These are phyloP conservation scores for Podarcis raffonei DNA, from an alignment of 2,113 vertebrate species.

Conservation along the genomic window DNA sequence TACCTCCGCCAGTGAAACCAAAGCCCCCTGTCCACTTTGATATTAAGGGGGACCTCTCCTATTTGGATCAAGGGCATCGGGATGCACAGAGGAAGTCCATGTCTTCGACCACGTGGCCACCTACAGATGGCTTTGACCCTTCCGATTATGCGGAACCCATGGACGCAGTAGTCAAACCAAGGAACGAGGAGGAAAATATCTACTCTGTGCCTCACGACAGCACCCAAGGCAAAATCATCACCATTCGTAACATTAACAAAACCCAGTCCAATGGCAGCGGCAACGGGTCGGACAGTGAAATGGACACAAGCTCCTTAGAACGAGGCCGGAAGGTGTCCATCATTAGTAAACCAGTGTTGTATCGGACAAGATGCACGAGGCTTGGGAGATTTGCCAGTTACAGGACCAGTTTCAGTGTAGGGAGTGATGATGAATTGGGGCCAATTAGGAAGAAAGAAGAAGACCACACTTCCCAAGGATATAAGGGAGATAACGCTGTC, in stretches of 20 bases:
- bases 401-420: conserved; percentile 88
- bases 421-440: conserved; percentile 92
- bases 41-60: conserved; percentile 81
- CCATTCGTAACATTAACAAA: conserved; percentile 93
- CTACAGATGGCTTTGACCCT: conserved; percentile 89
- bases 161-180: conserved; percentile 91
- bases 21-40: conserved; percentile 93
- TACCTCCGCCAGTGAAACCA: conserved; percentile 90
- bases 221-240: conserved; percentile 98
- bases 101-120: conserved; percentile 84
- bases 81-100: conserved; percentile 80
- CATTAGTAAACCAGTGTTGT: conserved; percentile 84
- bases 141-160: conserved; percentile 95
- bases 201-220: conserved; percentile 97
- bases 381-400: conserved; percentile 91
- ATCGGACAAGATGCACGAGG: conserved; percentile 87
- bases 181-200: conserved; percentile 91
- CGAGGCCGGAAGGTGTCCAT: conserved; percentile 81
- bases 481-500: conserved; percentile 87
- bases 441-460: conserved; percentile 86
- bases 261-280: conserved; percentile 87
- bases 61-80: conserved; percentile 84
- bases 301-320: conserved; percentile 91
- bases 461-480: conserved; percentile 77
- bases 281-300: conserved; percentile 94